phyloP scores from a whole-genome alignment of 2,113 vertebrate species.

The Dasyprocta punctata region DNA sequence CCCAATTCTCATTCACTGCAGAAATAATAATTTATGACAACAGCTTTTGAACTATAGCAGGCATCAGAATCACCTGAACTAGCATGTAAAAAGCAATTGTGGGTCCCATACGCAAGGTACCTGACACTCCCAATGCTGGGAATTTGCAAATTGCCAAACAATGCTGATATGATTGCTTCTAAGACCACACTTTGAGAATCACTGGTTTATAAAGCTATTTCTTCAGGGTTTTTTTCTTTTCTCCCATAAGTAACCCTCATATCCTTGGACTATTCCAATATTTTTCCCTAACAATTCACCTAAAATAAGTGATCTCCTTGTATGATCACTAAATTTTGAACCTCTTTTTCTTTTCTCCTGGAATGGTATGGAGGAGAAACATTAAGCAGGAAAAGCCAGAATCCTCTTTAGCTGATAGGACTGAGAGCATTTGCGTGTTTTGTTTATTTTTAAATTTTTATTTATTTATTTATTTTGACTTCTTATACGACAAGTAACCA shows the following conservation, averaged over 20 bases:
- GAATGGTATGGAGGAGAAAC: neutral
- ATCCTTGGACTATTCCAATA: neutral
- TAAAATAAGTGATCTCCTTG: neutral
- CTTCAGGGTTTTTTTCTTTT: neutral
- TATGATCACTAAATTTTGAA: neutral
- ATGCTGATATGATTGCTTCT: neutral
- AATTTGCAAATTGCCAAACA: neutral
- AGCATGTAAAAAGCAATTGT: neutral
- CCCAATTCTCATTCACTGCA: neutral
- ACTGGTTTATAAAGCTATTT: neutral
- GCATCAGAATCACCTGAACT: neutral
- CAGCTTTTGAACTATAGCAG: neutral
- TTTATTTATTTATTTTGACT: neutral
- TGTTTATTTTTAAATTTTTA: no score
- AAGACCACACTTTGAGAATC: neutral
- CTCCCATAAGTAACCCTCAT: neutral
- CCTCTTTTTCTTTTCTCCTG: neutral
- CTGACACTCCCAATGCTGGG: neutral
- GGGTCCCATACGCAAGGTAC: neutral
- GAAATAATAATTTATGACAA: neutral
- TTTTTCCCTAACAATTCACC: neutral
- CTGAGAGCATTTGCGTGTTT: neutral
- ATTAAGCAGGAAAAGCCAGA: neutral
- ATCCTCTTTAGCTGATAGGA: neutral
- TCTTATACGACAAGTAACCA: neutral